phyloP scores from a whole-genome alignment of 2,888 invertebrate species.

The Andrena marginata region DNA sequence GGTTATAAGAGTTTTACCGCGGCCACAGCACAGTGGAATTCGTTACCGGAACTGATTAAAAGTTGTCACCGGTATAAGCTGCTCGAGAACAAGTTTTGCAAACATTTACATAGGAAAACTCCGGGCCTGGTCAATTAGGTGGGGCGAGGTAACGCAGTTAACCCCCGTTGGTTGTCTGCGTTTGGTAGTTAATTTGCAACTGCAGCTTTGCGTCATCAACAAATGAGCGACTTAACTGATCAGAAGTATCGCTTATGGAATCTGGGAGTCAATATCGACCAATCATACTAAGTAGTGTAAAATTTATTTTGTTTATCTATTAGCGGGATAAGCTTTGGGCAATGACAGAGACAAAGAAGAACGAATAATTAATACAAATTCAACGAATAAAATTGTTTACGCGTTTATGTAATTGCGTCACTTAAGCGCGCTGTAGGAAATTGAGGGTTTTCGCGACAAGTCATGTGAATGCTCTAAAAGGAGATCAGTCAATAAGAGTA shows the following conservation, averaged over 20 bases:
- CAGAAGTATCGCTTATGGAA: not conserved
- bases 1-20: slow-evolving; percentile 59
- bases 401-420: not conserved
- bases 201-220: not conserved
- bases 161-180: slow-evolving; percentile 25
- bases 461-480: too few species aligned
- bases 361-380: not conserved
- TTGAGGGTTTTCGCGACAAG: too few species aligned
- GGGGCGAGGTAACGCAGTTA: slow-evolving; percentile 53
- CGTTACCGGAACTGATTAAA: slow-evolving; percentile 68
- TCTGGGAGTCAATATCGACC: not conserved
- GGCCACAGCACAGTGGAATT: slow-evolving; percentile 53
- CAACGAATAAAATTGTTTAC: not conserved
- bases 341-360: too few species aligned
- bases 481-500: too few species aligned
- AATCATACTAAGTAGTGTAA: not conserved
- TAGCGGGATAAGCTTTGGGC: too few species aligned
- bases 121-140: slow-evolving; percentile 62
- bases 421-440: too few species aligned
- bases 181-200: slow-evolving; percentile 25
- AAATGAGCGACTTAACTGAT: slow-evolving; percentile 18
- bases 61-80: slow-evolving; percentile 69
- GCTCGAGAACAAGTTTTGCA: slow-evolving; percentile 66
- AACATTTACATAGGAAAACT: slow-evolving; percentile 70
- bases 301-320: not conserved